Evolutionary conservation across 2,797 vertebrate genomes (phyloP).

Genomic region (Mormyrops attenuatus): DNA sequence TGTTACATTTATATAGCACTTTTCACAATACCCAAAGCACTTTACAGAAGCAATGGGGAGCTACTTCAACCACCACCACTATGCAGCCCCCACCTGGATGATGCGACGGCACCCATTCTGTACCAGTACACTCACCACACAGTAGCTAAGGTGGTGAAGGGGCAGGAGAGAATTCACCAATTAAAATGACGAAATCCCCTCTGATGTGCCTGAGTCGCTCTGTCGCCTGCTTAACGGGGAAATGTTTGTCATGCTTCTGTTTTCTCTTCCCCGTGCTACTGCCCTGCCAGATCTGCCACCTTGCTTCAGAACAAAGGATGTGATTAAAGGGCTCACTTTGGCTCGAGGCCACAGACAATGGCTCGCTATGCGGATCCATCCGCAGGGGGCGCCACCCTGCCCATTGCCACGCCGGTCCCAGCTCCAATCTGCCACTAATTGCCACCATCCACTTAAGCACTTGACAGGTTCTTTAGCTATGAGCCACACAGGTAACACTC

Average conservation of each 20-base stretch:
- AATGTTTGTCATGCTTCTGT: not conserved
- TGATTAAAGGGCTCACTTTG: not conserved
- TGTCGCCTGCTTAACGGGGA: not conserved
- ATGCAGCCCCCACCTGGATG: no score
- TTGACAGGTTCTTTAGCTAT: slow-evolving; percentile 75
- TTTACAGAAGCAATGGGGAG: no score
- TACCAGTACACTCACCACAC: no score
- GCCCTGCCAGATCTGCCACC: not conserved
- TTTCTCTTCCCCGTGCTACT: not conserved
- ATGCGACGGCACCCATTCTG: not conserved
- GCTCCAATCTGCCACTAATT: slow-evolving; percentile 77
- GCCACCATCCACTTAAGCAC: slow-evolving; percentile 82
- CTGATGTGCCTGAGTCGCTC: not conserved
- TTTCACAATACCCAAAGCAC: not conserved
- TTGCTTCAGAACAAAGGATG: not conserved
- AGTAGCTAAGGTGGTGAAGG: not conserved
- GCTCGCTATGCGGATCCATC: not conserved
- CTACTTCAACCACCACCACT: no score
- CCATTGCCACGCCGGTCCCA: slow-evolving; percentile 77
- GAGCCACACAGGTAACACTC: slow-evolving; percentile 66
- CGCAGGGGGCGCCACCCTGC: slow-evolving; percentile 42
- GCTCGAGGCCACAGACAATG: not conserved
- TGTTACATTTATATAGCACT: not conserved
- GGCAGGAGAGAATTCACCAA: no score
- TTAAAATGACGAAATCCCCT: not conserved